Conservation (phyloP, 2,888 invertebrate species). For the Macrophya annulata region DNA sequence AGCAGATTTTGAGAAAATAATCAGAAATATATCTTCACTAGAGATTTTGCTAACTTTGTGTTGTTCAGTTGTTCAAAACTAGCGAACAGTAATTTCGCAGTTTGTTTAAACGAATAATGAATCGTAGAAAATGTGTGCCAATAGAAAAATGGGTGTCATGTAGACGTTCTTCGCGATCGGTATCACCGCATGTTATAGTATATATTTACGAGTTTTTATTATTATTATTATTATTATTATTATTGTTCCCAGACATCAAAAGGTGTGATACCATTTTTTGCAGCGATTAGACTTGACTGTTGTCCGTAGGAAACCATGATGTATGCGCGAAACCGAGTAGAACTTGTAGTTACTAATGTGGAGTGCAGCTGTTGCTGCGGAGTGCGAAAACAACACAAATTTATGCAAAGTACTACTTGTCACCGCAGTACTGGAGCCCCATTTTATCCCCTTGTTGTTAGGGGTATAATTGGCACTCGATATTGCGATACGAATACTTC, state of each 20-base stretch:
- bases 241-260: background rate
- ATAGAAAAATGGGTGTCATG: background rate
- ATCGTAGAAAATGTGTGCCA: background rate
- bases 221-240: background rate
- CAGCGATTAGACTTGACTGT: slow-evolving; percentile 20
- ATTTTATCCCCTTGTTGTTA: background rate
- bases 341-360: background rate
- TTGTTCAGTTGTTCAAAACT: background rate
- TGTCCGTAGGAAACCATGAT: slow-evolving; percentile 6
- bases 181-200: background rate
- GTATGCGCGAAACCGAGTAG: background rate
- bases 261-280: slow-evolving; percentile 11
- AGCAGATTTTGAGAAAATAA: too few species aligned
- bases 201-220: background rate
- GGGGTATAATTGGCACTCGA: slow-evolving; percentile 6
- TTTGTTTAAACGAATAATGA: background rate
- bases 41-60: too few species aligned
- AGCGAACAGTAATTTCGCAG: background rate
- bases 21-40: too few species aligned
- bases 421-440: background rate
- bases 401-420: slow-evolving; percentile 46
- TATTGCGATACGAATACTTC: slow-evolving; percentile 11
- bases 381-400: slow-evolving; percentile 28
- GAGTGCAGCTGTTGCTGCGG: slow-evolving; percentile 2
- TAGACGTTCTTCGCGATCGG: background rate